phyloP scores from a whole-genome alignment of 2,113 vertebrate species.

The Leucoraja erinaceus region DNA sequence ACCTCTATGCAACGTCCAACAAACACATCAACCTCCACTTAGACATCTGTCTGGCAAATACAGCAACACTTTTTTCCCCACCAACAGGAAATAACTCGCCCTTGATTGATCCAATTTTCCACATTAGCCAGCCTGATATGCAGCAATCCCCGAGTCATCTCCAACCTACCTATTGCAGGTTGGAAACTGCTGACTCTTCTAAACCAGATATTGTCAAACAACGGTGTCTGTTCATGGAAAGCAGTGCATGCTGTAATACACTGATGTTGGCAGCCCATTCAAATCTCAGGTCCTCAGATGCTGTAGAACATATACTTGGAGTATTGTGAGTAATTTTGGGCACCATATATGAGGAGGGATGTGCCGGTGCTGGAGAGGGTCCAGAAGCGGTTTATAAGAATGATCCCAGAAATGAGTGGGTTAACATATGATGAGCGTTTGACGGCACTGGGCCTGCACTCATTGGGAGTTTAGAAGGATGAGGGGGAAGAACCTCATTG shows the following conservation, averaged over 20 bases:
- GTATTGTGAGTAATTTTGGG: too few species aligned
- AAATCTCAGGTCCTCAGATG: background rate
- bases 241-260: background rate
- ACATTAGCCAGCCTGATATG: background rate
- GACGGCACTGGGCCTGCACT: too few species aligned
- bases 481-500: too few species aligned
- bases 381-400: too few species aligned
- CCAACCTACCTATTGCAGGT: background rate
- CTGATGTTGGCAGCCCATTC: background rate
- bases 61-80: too few species aligned
- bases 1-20: background rate
- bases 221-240: background rate
- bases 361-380: too few species aligned
- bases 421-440: too few species aligned
- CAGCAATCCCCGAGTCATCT: background rate
- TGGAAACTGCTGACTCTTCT: background rate
- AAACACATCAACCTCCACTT: background rate
- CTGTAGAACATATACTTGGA: too few species aligned
- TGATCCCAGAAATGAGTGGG: too few species aligned
- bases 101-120: background rate
- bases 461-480: too few species aligned
- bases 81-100: background rate
- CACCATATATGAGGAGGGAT: too few species aligned
- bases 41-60: background rate
- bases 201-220: background rate